Evolutionary conservation across 2,113 vertebrate genomes (phyloP), one percentile per base, ranked within the genome.

Genomic region (Eudyptes chrysolophus): DNA sequence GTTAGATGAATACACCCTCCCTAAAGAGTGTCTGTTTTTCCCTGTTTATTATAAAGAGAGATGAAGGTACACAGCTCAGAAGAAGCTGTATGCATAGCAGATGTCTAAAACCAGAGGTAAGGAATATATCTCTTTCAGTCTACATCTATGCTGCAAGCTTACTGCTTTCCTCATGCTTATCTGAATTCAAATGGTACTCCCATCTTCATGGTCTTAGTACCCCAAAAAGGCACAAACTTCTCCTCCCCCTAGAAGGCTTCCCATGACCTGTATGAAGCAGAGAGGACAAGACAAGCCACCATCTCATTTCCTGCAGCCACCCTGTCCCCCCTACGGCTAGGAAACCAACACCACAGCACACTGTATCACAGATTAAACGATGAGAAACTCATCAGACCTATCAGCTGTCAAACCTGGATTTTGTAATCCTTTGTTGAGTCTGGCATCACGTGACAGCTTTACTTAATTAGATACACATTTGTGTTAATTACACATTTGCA

Each of bases 281-380:
- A 44, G 12, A 54, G 12, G 4, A 36, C 20, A 74, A 32, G 7
- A 21, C 6, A 42, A 68, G 16, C 4, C 19, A 34, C 8, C 18
- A 2, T 5, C 6, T 64, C 24, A 34, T 46, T 76, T 82, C 2
- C 15, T 48, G 13, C 15, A 64, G 3, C 6, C 13, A 32, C 6
- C 1, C 27, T 85, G 3, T 19, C 17, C 4, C 29, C 6, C 29
- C 5, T 13, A 29, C 13, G 5, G 10, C 25, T 49, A 2, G 36
- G 32, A 85, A 70, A 34, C 7, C 30, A 49, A 6, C 34, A 22
- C 6, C 7, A 46, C 8, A 52, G 8, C 7, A 24, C 9, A 10
- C 2, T 6, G 1, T 15, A 54, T 7, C 5, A 38, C 13, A 61
- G 15, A 48, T 4, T 40, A 65, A 69, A 52, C 0, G 0, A 18